Percentiles rank a stretch among this genome's conserved stretches.
Conservation (phyloP, 2,888 invertebrate species). For the Gymnocheta viridis region DNA sequence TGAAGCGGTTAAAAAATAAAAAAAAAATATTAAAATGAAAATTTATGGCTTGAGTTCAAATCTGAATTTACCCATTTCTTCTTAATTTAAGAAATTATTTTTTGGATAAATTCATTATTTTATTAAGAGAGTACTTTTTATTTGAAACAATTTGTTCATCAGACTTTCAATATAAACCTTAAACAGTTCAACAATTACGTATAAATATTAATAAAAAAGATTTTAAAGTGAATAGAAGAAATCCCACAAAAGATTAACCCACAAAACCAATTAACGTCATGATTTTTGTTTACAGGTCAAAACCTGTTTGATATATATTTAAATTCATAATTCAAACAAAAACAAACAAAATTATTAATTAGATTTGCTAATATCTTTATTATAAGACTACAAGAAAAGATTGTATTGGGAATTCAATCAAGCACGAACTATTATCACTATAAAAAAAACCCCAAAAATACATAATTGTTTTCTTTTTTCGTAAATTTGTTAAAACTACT, state of each 20-base stretch:
- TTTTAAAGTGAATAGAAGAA: neutral
- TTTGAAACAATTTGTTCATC: too few relatives aligned
- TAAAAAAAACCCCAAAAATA: neutral
- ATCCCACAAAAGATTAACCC: neutral
- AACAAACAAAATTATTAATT: too few relatives aligned
- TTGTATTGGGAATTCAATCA: neutral
- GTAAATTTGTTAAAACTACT: neutral
- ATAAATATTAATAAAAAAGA: too few relatives aligned
- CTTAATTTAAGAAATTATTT: too few relatives aligned
- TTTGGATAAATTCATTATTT: too few relatives aligned
- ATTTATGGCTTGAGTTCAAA: too few relatives aligned
- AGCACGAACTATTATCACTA: neutral
- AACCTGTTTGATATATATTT: conserved; percentile 60
- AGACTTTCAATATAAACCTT: too few relatives aligned
- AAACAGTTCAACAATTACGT: too few relatives aligned
- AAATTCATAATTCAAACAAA: conserved; percentile 21
- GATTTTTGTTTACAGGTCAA: conserved; percentile 45
- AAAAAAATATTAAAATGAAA: neutral
- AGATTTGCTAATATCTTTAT: neutral
- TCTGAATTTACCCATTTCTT: too few relatives aligned
- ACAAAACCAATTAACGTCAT: conserved; percentile 36
- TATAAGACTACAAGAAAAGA: neutral
- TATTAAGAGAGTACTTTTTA: too few relatives aligned
- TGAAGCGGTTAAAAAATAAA: neutral
- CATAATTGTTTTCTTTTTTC: neutral